These are phyloP conservation scores for Brenthis hecate DNA, from an alignment of 2,888 invertebrate species.

Conservation along the genomic window DNA sequence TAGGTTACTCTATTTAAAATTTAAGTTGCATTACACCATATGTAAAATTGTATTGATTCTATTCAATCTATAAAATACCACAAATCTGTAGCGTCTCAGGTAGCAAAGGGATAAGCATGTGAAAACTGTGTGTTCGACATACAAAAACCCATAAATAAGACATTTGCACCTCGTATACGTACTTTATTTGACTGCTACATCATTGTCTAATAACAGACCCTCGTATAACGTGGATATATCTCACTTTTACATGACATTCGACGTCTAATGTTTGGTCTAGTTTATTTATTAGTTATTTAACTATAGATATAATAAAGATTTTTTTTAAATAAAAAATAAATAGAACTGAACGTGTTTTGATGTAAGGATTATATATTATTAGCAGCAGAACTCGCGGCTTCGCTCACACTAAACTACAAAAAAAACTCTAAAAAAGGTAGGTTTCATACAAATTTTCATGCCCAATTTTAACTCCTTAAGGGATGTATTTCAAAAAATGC, in stretches of 20 bases:
- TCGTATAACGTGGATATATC: conserved; percentile 8
- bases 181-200: conserved; percentile 64
- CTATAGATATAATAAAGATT: not conserved
- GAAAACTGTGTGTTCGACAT: conserved; percentile 71
- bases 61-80: conserved; percentile 51
- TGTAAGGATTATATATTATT: too few species aligned
- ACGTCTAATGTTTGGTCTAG: conserved; percentile 2
- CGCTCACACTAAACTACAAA: too few species aligned
- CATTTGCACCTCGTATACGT: conserved; percentile 75
- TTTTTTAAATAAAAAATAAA: too few species aligned
- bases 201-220: conserved; percentile 52
- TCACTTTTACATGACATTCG: conserved; percentile 9
- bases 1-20: not conserved
- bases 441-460: too few species aligned
- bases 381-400: too few species aligned
- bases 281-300: conserved; percentile 1
- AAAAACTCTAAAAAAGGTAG: too few species aligned
- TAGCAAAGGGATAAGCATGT: conserved; percentile 70
- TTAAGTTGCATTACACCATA: not conserved
- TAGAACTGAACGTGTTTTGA: too few species aligned
- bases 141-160: conserved; percentile 77
- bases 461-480: too few species aligned
- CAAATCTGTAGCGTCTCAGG: conserved; percentile 57
- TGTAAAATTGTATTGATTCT: conserved; percentile 46
- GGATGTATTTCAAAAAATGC: too few species aligned